Percentiles rank a stretch among this genome's conserved stretches.
These are phyloP conservation scores for Taphrorychus bicolor DNA, from an alignment of 2,888 invertebrate species.

Conservation along the genomic window DNA sequence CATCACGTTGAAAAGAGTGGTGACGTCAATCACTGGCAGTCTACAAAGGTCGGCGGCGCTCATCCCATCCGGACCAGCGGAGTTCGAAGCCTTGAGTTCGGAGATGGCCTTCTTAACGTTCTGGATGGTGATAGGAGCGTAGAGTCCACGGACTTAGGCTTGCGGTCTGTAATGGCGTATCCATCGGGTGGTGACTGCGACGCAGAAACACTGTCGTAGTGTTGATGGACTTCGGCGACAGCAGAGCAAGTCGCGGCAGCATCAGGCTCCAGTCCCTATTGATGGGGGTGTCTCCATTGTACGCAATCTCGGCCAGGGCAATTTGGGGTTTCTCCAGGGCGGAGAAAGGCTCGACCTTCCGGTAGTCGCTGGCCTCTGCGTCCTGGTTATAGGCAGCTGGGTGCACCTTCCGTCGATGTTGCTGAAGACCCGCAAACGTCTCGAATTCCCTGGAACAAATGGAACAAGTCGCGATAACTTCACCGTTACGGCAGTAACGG, in stretches of 20 bases:
- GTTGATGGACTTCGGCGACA: not conserved
- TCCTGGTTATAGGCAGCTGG: too few species aligned
- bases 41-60: constrained; percentile 5
- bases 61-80: not conserved
- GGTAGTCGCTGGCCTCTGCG: too few species aligned
- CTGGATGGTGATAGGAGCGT: not conserved
- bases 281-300: too few species aligned
- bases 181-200: not conserved
- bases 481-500: too few species aligned
- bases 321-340: too few species aligned
- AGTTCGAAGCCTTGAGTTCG: not conserved
- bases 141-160: not conserved
- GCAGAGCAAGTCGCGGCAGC: not conserved
- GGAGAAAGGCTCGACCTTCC: too few species aligned
- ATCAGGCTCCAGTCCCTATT: constrained; percentile 9
- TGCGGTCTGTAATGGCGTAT: not conserved
- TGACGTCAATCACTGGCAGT: constrained; percentile 3
- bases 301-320: too few species aligned
- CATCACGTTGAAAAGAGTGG: constrained; percentile 19
- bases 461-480: too few species aligned
- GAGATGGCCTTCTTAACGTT: not conserved
- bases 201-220: not conserved
- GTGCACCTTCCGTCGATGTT: too few species aligned
- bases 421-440: too few species aligned
- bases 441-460: too few species aligned